phyloP scores from a whole-genome alignment of 2,113 vertebrate species.

The Mastomys natalensis region DNA sequence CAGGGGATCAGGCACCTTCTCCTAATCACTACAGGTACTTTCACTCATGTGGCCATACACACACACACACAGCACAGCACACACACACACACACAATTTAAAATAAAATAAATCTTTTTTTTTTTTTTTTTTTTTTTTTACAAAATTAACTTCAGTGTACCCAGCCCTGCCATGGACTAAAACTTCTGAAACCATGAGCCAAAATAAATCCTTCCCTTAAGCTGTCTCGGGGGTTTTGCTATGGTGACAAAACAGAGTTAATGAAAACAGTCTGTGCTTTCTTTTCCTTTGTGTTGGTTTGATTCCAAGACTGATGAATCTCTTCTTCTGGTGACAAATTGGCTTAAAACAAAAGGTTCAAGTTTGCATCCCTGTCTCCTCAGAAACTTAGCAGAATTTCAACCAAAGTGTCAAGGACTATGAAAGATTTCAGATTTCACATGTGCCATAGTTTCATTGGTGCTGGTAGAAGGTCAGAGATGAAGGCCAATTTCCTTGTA shows the following conservation, averaged over 20 bases:
- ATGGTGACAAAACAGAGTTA: background rate
- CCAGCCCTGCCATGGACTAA: background rate
- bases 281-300: slow-evolving; percentile 23
- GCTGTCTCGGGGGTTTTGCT: background rate
- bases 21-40: background rate
- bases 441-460: background rate
- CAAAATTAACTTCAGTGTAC: background rate
- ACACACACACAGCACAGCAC: background rate
- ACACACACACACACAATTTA: background rate
- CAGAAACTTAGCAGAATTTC: slow-evolving; percentile 10
- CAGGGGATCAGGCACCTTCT: background rate
- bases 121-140: background rate
- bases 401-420: slow-evolving; percentile 19
- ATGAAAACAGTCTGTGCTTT: background rate
- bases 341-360: background rate
- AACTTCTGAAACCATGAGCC: background rate
- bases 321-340: background rate
- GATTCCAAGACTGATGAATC: background rate
- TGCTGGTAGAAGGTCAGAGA: background rate
- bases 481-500: slow-evolving; percentile 1
- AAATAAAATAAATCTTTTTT: background rate
- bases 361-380: background rate
- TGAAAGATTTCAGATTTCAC: slow-evolving; percentile 3
- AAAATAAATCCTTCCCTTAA: background rate
- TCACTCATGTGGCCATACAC: background rate